Percentiles rank a stretch among this genome's conserved stretches.
phyloP scores from a whole-genome alignment of 2,113 vertebrate species.

The Stegastes partitus region DNA sequence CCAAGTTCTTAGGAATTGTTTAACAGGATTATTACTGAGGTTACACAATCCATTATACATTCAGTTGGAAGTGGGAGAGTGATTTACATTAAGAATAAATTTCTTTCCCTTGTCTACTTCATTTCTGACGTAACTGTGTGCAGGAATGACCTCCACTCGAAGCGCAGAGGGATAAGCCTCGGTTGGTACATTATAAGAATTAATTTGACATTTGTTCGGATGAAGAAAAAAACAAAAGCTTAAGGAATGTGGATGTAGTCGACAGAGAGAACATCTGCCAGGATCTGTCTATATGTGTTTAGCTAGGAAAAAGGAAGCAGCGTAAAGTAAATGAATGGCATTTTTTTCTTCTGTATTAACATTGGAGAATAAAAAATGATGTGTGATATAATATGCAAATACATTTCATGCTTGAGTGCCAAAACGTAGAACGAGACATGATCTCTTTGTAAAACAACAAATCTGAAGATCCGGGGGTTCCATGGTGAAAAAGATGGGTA shows the following conservation, averaged over 20 bases:
- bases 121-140: constrained; percentile 60
- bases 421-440: constrained; percentile 4
- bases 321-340: neutral
- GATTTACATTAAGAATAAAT: constrained; percentile 68
- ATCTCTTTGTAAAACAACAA: constrained; percentile 23
- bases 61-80: constrained; percentile 55
- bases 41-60: constrained; percentile 70
- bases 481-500: constrained; percentile 9
- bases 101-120: constrained; percentile 49
- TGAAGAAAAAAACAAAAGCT: constrained; percentile 26
- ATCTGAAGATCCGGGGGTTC: constrained; percentile 28
- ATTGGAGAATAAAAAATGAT: constrained; percentile 21
- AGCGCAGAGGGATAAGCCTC: constrained; percentile 42
- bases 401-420: constrained; percentile 2
- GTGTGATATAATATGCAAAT: constrained; percentile 36
- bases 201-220: constrained; percentile 43
- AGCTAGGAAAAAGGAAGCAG: neutral
- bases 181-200: constrained; percentile 42
- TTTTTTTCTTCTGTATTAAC: constrained; percentile 14
- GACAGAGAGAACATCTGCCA: neutral
- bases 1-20: constrained; percentile 69
- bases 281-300: constrained; percentile 9
- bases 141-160: constrained; percentile 59
- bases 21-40: constrained; percentile 71
- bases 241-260: neutral